Evolutionary conservation across 2,797 vertebrate genomes (phyloP), one percentile per base, ranked within the genome.

Genomic region (Remorina albescens): DNA sequence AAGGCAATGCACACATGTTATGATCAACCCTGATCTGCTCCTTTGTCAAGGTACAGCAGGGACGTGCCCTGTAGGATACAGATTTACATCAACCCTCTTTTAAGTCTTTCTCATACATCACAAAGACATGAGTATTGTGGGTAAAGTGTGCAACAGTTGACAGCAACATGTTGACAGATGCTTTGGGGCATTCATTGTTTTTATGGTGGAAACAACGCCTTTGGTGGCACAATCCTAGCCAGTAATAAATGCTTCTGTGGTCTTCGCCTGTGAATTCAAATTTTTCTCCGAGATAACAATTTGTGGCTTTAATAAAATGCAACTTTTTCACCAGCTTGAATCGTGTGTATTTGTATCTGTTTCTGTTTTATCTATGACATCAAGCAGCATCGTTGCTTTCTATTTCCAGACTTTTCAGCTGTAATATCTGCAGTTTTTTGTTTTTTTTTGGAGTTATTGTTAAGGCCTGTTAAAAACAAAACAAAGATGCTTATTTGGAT

Each of bases 21-120:
- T 4, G 71, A 81, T 65, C 65, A 68, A 79, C 78, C 37, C 26
- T 46, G 55, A 55, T 21, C 47, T 41, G 36, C 42, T 0, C 54
- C 58, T 44, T 67, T 83, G 42, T 57, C 67, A 0, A 55, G 21
- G 53, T 49, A 4, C 37, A 50, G 63, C 32, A 3, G 13, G 42
- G 46, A 47, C 57, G 46, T 5, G 67, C 54, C 30, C 37, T 42
- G 51, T 11, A 47, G 76, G 65, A 73, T 71, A 57, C 66, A 26
- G 55, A 76, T 71, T 80, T 50, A 55, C 66, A 75, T 66, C 61
- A 72, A 39, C 46, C 37, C 0, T 28, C 84, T 77, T 80, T 67
- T 19, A 63, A 70, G 64, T 34, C 37, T 44, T 49, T 36, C 25
- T 54, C 55, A 21, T 55, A 8, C 46, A 47, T 46, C 41, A 66